Evolutionary conservation across 2,797 vertebrate genomes (phyloP).

Genomic region (Pseudocheirus occidentalis): DNA sequence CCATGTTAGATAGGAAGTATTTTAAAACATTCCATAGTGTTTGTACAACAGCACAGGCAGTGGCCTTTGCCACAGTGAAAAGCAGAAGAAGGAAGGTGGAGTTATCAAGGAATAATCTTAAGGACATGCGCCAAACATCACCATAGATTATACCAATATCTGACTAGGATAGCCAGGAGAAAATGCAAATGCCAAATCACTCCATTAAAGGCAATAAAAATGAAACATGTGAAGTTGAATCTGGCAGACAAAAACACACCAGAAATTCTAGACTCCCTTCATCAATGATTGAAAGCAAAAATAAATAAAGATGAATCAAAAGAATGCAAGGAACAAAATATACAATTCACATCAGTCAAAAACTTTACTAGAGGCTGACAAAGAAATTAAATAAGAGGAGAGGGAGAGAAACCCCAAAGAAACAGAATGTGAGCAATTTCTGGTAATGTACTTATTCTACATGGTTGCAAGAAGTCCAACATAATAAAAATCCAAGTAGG

Average conservation of each 20-base stretch:
- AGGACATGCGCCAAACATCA: not conserved
- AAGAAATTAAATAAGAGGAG: not conserved
- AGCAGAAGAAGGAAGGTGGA: not conserved
- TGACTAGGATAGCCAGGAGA: not conserved
- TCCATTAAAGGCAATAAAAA: not conserved
- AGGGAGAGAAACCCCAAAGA: not conserved
- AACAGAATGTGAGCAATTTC: not conserved
- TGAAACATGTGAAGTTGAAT: not conserved
- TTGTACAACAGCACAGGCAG: not conserved
- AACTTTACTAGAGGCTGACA: not conserved
- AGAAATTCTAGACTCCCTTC: not conserved
- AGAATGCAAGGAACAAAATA: not conserved
- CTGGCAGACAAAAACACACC: not conserved
- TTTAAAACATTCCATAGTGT: not conserved
- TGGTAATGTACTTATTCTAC: not conserved
- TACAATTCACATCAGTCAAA: not conserved
- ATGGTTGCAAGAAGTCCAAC: not conserved
- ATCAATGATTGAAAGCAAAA: not conserved
- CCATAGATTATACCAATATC: not conserved
- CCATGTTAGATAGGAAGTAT: not conserved
- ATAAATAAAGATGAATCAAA: not conserved
- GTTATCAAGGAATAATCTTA: not conserved
- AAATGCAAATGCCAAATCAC: not conserved
- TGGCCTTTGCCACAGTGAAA: not conserved
- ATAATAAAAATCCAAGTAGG: not conserved